A percentile compares a stretch with the other conserved stretches of the same genome.
Evolutionary conservation across 2,888 invertebrate genomes (phyloP).

Genomic region (Acleris emargana): DNA sequence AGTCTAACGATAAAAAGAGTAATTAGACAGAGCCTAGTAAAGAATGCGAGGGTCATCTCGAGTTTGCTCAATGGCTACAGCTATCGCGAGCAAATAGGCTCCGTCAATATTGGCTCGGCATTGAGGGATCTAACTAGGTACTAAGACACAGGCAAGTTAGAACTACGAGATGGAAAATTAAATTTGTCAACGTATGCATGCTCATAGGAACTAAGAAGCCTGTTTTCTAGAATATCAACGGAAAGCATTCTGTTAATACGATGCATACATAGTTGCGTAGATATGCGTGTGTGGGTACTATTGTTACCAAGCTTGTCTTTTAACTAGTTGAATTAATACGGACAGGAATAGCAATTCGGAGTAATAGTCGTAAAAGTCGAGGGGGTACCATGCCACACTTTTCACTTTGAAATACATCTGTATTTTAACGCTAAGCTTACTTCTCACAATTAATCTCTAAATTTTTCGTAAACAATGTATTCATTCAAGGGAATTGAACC

Average conservation of each 20-base stretch:
- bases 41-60: slow-evolving; percentile 27
- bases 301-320: slow-evolving; percentile 9
- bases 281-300: slow-evolving; percentile 34
- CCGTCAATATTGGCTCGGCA: slow-evolving; percentile 32
- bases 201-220: slow-evolving; percentile 21
- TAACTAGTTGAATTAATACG: not conserved
- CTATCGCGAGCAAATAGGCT: slow-evolving; percentile 35
- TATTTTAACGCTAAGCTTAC: too few relatives aligned
- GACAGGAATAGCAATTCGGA: not conserved
- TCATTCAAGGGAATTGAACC: too few relatives aligned
- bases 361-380: not conserved
- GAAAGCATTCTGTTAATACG: slow-evolving; percentile 45
- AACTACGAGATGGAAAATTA: slow-evolving; percentile 19
- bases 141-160: slow-evolving; percentile 31
- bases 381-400: not conserved
- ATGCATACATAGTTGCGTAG: slow-evolving; percentile 45
- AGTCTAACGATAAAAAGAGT: slow-evolving; percentile 21
- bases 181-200: slow-evolving; percentile 22
- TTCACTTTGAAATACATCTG: too few relatives aligned
- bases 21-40: slow-evolving; percentile 15
- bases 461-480: too few relatives aligned
- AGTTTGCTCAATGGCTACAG: slow-evolving; percentile 24
- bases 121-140: slow-evolving; percentile 31
- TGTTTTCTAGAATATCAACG: slow-evolving; percentile 32
- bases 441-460: too few relatives aligned